Evolutionary conservation across 2,113 vertebrate genomes (phyloP), one percentile per base, ranked within the genome.

Genomic region (Corythaixoides concolor): DNA sequence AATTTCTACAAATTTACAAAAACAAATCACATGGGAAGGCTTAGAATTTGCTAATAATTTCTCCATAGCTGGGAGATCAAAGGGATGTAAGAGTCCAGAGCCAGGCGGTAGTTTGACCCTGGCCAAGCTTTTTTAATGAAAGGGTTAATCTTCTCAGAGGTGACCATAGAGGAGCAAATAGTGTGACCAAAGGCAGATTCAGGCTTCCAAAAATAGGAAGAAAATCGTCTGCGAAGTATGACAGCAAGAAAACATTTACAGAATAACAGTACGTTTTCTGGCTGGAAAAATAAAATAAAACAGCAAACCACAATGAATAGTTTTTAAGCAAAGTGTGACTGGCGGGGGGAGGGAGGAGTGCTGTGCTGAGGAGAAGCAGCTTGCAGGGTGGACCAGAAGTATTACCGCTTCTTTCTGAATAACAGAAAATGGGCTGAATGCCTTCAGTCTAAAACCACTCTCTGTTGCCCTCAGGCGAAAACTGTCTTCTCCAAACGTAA

Each of bases 71-170:
- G 99, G 98, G 98, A 99, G 99, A 99, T 99, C 99, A 99, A 99
- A 99, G 98, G 95, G 97, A 96, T 98, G 97, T 98, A 98, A 97
- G 97, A 98, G 98, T 97, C 97, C 98, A 95, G 98, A 98, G 98
- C 98, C 98, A 98, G 98, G 98, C 98, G 95, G 98, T 98, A 98
- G 98, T 98, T 98, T 99, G 99, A 99, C 99, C 99, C 98, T 97
- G 98, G 98, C 98, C 98, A 98, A 98, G 99, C 98, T 98, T 99
- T 99, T 98, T 98, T 99, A 99, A 99, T 99, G 99, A 99, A 99
- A 99, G 99, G 99, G 99, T 99, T 99, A 99, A 99, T 99, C 99
- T 99, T 98, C 98, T 99, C 99, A 97, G 98, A 99, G 99, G 99
- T 99, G 99, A 99, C 99, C 98, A 99, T 99, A 99, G 98, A 99